These are phyloP conservation scores for Dermatophagoides farinae DNA, from an alignment of 1,140 invertebrate genomes.

Conservation along the genomic window DNA sequence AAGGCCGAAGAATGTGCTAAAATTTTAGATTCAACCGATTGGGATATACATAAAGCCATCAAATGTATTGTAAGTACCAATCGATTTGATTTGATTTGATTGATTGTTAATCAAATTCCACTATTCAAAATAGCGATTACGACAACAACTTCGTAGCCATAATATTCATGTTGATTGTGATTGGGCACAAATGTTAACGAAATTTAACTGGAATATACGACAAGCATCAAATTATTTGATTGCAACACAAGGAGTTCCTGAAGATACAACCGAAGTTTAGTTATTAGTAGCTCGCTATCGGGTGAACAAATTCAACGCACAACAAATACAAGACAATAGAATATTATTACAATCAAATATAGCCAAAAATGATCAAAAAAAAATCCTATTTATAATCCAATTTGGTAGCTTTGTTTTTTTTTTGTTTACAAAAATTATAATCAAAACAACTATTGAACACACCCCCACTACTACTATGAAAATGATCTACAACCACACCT, in stretches of 20 bases:
- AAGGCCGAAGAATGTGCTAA: conserved; percentile 52
- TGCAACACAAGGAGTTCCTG: conserved; percentile 18
- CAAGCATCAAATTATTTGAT: conserved; percentile 27
- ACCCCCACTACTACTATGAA: too few species aligned
- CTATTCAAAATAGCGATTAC: conserved; percentile 2
- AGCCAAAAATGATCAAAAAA: too few species aligned
- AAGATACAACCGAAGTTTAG: conserved; percentile 20
- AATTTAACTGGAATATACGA: conserved; percentile 26
- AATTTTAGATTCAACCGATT: conserved; percentile 57
- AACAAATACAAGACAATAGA: too few species aligned
- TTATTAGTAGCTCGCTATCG: too few species aligned
- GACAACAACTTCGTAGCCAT: conserved; percentile 22
- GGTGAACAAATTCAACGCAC: too few species aligned
- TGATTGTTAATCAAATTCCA: neutral
- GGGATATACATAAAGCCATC: conserved; percentile 71
- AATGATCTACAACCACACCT: too few species aligned
- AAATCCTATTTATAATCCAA: too few species aligned
- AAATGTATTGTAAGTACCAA: conserved; percentile 38
- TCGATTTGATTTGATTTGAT: neutral
- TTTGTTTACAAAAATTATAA: too few species aligned
- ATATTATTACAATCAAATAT: too few species aligned
- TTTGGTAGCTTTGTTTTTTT: too few species aligned
- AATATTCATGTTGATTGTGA: conserved; percentile 22
- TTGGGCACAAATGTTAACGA: conserved; percentile 26
- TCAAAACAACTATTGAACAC: too few species aligned